Base-by-base conservation (phyloP, 2,888 invertebrate genomes). In the Philonicus albiceps region DNA sequence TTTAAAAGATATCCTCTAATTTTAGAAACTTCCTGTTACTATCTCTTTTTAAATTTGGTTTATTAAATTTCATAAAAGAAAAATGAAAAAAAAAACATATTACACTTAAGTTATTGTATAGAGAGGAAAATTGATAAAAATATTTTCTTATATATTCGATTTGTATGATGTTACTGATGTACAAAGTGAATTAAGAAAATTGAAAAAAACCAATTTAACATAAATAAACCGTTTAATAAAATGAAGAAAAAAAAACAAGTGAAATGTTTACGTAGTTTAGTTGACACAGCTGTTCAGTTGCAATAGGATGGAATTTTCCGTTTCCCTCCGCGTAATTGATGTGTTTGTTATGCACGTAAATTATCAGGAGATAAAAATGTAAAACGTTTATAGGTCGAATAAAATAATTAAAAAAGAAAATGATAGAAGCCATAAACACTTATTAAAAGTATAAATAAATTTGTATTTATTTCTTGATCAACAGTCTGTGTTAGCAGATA, bases 101-200 rank as follows among this genome's bases (percentile, higher is more conserved):
- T 84, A 84, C 27, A n/a, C 13, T 84, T 84, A 84, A 84, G 84
- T 84, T 84, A 84, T 49, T 84, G 72, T 84, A 73, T 84, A 73
- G 72, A 84, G 49, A 83, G 40, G 40, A 73, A 83, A 73, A 30
- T 73, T 73, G 73, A 84, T 84, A 72, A 83, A 53, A 34, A 72
- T 83, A 73, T 84, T 84, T 73, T 73, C 73, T 72, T 84, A 84
- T 84, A 27, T 84, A 81, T 84, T 72, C 84, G 84, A 84, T 84
- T 84, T 84, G 84, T 84, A 84, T 84, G 84, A 43, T 84, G 72
- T 73, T 73, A 84, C 72, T 73, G 84, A 84, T 84, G 84, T 84
- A 84, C 84, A 84, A 84, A 84, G 84, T 84, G 72, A 84, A 84
- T 84, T 31, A 73, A 84, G 73, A 84, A 84, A 84, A 81, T 64